Conservation (phyloP, 2,888 invertebrate species). For the Mythimna lalbum region DNA sequence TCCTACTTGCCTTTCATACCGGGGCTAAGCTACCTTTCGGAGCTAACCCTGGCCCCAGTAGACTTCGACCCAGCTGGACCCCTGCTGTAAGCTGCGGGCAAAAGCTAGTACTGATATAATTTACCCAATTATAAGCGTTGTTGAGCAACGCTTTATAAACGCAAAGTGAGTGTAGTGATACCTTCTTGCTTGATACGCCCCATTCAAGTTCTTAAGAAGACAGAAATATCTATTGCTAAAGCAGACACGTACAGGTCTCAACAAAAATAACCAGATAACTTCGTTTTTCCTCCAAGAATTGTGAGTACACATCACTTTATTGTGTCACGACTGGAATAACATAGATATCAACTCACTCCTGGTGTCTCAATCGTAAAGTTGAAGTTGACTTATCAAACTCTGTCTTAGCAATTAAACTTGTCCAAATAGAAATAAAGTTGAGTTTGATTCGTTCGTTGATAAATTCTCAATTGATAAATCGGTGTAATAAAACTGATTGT, state of each 20-base stretch:
- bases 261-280: background rate
- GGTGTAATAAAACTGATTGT: conserved; percentile 1
- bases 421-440: background rate
- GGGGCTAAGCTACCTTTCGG: no score
- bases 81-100: no score
- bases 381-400: background rate
- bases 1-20: no score
- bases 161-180: background rate
- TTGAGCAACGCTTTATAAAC: background rate
- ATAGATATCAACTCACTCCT: background rate
- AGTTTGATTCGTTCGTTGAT: background rate
- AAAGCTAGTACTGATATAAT: background rate
- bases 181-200: background rate
- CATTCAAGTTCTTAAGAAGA: background rate
- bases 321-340: background rate
- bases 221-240: background rate
- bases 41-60: no score
- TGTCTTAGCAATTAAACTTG: background rate
- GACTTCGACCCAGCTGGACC: no score
- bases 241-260: background rate
- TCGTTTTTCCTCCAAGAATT: background rate
- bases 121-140: background rate
- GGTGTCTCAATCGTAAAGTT: background rate
- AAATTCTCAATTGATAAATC: background rate
- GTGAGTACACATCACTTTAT: background rate